A percentile compares a stretch with the other conserved stretches of the same genome.
These are phyloP conservation scores for Otis tarda DNA, from an alignment of 2,113 vertebrate genomes.

Conservation along the genomic window DNA sequence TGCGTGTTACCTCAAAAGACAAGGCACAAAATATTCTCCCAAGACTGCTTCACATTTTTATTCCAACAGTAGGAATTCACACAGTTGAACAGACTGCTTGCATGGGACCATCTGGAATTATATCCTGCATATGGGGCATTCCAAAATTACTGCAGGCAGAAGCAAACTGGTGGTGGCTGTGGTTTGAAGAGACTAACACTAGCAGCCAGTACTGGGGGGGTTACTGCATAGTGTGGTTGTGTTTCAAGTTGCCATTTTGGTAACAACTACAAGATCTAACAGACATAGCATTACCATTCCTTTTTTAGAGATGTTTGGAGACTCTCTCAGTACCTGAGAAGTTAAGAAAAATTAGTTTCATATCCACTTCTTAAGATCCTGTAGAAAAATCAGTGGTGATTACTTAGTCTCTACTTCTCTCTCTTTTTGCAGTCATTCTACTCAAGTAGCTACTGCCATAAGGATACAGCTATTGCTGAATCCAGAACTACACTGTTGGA, in stretches of 20 bases:
- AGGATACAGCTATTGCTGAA: background rate
- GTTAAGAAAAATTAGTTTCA: background rate
- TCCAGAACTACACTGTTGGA: background rate
- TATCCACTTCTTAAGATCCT: background rate
- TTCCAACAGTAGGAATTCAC: background rate
- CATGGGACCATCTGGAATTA: background rate
- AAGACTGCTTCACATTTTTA: background rate
- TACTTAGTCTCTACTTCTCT: background rate
- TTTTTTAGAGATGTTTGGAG: background rate
- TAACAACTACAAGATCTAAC: background rate
- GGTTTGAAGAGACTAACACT: background rate
- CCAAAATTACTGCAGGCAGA: background rate
- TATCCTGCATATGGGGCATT: background rate
- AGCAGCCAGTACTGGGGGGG: background rate
- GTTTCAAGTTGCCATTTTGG: background rate
- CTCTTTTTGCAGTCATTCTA: background rate
- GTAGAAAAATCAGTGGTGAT: background rate
- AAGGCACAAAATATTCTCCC: background rate
- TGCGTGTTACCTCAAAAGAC: background rate
- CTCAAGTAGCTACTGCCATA: background rate
- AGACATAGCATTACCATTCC: background rate
- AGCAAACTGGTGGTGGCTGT: rapidly evolving
- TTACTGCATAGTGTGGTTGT: background rate
- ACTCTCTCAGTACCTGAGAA: background rate
- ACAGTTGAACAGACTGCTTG: background rate